Base-by-base conservation (phyloP, 2,113 vertebrate species). In the Corythornis vintsioides region DNA sequence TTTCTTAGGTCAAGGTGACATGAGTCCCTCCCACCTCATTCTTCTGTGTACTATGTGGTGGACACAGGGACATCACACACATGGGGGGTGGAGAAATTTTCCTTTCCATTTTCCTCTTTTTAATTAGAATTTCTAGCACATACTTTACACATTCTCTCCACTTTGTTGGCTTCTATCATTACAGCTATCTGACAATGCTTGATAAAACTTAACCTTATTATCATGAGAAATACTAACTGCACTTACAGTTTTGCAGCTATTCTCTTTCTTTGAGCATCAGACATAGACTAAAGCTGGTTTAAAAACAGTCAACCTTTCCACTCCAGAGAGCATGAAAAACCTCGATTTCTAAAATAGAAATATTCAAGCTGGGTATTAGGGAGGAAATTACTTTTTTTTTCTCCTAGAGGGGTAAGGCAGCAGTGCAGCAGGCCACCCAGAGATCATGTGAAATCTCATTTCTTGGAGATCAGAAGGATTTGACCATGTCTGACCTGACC, bases 161-260 rank as follows among this genome's bases (percentile, higher is more conserved):
- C 55, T 79, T 86, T 17, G 16, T 13, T 57, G 60, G 7, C 52
- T 93, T 83, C 31, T 70, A 29, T 55, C 1, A 1, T 56, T 86
- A 33, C 64, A 92, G 20, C 7, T 70, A n/a, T 52, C 50, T 66
- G 69, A 26, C 24, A 83, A 53, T 11, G 48, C 20, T 48, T 83
- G 72, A 50, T 61, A 73, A 88, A 92, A 83, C 13, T 66, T 90
- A 80, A 86, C 63, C 80, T 73, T 73, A 70, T 65, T 66, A 81
- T 24, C 9, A 63, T 10, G 60, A 93, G 56, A 70, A 83, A 63
- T 66, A 74, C 28, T 86, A 69, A 45, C 7, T 48, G 10, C 22
- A 22, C 35, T 45, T 48, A 14, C 0, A 42, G 35, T 48, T 89
- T 40, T 61, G n/a, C 35, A 80, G 16, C 0, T 0, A 1, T 92